Base-by-base conservation (phyloP, 1,140 invertebrate genomes). In the Drosophila sturtevanti region DNA sequence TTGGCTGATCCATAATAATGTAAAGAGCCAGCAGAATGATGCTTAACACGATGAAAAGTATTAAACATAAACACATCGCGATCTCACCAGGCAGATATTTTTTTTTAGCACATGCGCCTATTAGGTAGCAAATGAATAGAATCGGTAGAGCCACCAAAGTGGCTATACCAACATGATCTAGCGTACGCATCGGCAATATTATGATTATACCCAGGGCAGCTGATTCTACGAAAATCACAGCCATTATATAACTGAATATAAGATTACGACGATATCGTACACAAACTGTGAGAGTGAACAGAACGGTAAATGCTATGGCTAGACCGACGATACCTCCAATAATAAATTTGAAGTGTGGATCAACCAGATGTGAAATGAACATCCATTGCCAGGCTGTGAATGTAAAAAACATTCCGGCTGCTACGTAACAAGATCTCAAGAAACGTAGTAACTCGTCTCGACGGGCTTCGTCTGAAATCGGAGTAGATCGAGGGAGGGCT, bases 21-120 rank as follows among this genome's bases (percentile, higher is more conserved):
- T 18, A 64, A 27, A 77, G n/a, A n/a, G 7, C 35, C 18, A 81
- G 38, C 2, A 72, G 12, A 1, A 24, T 12, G 4, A 41, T 6
- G 18, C 44, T 35, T 7, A 1, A 12, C 9, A 54, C 1, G 0
- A 16, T 22, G 24, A 81, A 77, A 1, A 62, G 0, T 0, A 68
- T 6, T 0, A 81, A 5, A 7, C 51, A 10, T 0, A 65, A 1
- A 2, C 16, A 31, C n/a, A 77, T 21, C 1, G 21, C 7, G 0
- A 63, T 37, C 14, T 77, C 73, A 9, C 79, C 73, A 3, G 78
- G 78, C 22, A 81, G 37, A 0, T 68, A 0, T 4, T 5, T 9
- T 11, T 6, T 24, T 9, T 72, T 72, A 14, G 77, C n/a, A 35
- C 51, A 59, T 14, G 63, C 56, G 4, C 78, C 78, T 16, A 59